Evolutionary conservation across 1,140 invertebrate species (phyloP).

Genomic region (Drosophila eugracilis): DNA sequence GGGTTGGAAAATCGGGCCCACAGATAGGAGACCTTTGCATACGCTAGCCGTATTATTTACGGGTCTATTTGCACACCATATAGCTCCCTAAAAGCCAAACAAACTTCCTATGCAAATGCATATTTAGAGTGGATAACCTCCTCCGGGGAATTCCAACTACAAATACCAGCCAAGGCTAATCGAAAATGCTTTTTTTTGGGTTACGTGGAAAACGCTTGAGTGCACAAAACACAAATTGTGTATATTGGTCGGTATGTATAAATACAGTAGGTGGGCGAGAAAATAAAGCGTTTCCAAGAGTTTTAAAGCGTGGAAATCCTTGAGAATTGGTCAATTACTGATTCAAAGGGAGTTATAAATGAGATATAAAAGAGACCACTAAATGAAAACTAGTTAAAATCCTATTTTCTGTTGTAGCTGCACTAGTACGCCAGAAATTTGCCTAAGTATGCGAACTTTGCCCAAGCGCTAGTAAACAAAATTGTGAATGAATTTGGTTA

Average conservation of each 20-base stretch:
- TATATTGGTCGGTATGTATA: background rate
- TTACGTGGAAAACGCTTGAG: conserved; percentile 58
- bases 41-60: conserved; percentile 6
- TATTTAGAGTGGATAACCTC: conserved; percentile 3
- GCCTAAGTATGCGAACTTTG: too few relatives aligned
- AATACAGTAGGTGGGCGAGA: conserved; percentile 6
- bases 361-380: background rate
- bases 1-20: conserved; percentile 23
- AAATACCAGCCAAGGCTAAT: conserved; percentile 28
- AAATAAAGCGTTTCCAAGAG: background rate
- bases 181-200: conserved; percentile 12
- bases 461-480: conserved; percentile 1
- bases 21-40: conserved; percentile 21
- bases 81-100: background rate
- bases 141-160: background rate
- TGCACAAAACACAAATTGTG: conserved; percentile 15
- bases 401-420: background rate
- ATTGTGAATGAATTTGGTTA: conserved; percentile 3
- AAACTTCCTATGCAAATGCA: background rate
- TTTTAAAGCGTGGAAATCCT: conserved; percentile 4
- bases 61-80: background rate
- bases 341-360: background rate
- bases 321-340: conserved; percentile 12
- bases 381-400: background rate
- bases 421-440: too few relatives aligned